Conservation (phyloP, 2,888 invertebrate genomes). For the Pantelozetes paolii region DNA sequence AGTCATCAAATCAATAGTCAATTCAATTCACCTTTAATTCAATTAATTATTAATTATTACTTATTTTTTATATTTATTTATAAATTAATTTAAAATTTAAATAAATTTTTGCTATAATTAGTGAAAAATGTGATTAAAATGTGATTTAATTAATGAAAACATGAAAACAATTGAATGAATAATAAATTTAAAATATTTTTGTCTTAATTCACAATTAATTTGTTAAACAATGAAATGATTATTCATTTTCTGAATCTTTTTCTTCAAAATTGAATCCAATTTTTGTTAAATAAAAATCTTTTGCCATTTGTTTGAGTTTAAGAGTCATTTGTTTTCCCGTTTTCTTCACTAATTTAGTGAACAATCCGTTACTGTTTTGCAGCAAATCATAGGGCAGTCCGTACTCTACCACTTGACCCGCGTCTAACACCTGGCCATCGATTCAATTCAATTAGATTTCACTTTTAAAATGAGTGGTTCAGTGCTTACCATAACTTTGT, state of each 20-base stretch:
- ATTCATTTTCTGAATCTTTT: too few species aligned
- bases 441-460: constrained; percentile 80
- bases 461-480: constrained; percentile 80
- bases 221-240: too few species aligned
- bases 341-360: constrained; percentile 31
- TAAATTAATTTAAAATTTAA: too few species aligned
- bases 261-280: background rate
- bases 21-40: too few species aligned
- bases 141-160: too few species aligned
- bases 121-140: too few species aligned
- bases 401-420: constrained; percentile 20
- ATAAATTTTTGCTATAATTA: too few species aligned
- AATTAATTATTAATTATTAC: background rate
- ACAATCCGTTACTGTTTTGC: constrained; percentile 3
- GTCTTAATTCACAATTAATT: too few species aligned
- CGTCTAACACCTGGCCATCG: constrained; percentile 55
- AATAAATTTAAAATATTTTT: too few species aligned
- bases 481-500: background rate
- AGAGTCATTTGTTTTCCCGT: constrained; percentile 25
- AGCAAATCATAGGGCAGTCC: constrained; percentile 35
- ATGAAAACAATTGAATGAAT: too few species aligned
- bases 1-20: too few species aligned
- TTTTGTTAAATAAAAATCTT: background rate
- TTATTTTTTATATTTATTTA: too few species aligned
- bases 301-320: constrained; percentile 23